Evolutionary conservation across 2,888 invertebrate species (phyloP), one percentile per base, ranked within the genome.

Genomic region (Hirtodrosophila confusa): DNA sequence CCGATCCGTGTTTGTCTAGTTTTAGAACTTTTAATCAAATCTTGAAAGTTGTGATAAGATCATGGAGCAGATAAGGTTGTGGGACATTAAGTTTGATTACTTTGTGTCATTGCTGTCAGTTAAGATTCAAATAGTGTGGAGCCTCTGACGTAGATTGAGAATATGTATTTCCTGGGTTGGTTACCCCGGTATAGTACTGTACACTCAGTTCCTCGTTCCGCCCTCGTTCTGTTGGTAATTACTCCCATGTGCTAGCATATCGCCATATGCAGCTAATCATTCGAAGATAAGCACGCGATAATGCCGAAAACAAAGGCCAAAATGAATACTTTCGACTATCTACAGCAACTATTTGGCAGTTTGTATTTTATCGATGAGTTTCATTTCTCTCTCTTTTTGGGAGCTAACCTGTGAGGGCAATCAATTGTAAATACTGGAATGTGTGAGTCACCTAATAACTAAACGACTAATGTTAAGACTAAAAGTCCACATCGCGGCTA

Each of bases 281-380:
- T 62, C 37, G 23, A 33, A 73, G 80, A 82, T 82, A 82, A 82
- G 82, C 85, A 24, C 24, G 12, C 60, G 78, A 75, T 83, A 80
- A 66, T 63, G 56, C 70, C 45, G 45, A 62, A 63, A 77, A 56
- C 58, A 65, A 56, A 48, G 36, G 54, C 61, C 41, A 39, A 64
- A 68, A 55, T 67, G 49, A 56, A 62, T 58, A 69, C 45, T 48
- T 68, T 44, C 40, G 62, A 50, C 60, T 72, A 50, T 62, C 74
- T 51, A 17, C 40, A 64, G 41, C 33, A 37, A 44, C 9, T 31
- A 44, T 60, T 17, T 41, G 36, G 12, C 48, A 33, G 44, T 61
- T 54, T 17, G 17, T 17, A 17, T 17, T 17, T 17, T 17, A 17
- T 29, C 40, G 50, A 67, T 29, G 49, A 33, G 12, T 17, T 50